Conservation (phyloP, 2,113 vertebrate species). For the Ceyx margarethae region DNA sequence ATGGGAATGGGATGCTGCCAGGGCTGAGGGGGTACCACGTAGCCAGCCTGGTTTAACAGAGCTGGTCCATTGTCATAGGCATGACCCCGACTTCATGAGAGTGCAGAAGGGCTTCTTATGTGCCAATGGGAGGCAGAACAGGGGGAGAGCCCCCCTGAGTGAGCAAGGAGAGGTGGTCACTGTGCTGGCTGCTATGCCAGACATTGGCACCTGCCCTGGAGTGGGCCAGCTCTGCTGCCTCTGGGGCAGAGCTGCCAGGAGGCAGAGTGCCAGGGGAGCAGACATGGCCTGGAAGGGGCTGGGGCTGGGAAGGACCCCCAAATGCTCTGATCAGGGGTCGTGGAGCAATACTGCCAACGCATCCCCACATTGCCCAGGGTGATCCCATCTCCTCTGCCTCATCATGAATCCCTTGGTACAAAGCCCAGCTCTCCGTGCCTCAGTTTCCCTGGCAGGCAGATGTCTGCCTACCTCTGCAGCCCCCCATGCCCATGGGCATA, state of each 20-base stretch:
- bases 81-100: accelerated
- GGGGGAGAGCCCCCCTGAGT: neutral
- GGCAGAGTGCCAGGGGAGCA: accelerated
- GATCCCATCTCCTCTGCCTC: neutral
- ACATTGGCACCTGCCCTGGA: neutral
- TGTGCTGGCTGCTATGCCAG: neutral
- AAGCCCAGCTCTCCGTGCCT: neutral
- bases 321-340: accelerated
- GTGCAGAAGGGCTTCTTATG: neutral
- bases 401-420: accelerated
- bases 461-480: neutral
- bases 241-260: neutral
- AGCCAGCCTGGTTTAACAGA: neutral
- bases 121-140: neutral
- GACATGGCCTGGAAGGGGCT: neutral
- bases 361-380: neutral
- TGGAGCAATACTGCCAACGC: neutral
- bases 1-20: neutral
- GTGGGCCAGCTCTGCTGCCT: neutral
- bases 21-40: neutral
- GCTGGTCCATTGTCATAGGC: accelerated
- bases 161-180: no score
- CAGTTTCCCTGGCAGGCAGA: neutral
- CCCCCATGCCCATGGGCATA: accelerated
- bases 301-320: neutral